Conservation (phyloP, 2,113 vertebrate species). For the Lasiurus cinereus region DNA sequence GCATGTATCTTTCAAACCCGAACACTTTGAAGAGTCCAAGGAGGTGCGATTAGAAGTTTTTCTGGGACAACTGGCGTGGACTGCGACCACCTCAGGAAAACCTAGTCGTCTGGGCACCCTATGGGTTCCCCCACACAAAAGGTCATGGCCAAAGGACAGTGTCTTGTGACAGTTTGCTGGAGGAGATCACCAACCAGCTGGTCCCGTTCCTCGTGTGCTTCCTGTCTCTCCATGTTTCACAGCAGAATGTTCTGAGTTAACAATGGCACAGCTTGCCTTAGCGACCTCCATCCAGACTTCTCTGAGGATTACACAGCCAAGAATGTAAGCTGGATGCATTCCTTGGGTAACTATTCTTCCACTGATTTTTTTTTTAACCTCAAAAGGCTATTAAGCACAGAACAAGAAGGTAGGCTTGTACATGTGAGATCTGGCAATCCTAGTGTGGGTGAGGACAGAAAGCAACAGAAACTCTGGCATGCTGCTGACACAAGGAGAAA, state of each 20-base stretch:
- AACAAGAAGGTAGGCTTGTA: background rate
- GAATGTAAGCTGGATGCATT: background rate
- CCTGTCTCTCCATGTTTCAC: background rate
- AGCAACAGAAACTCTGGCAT: background rate
- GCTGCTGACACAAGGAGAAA: background rate
- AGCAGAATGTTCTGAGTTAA: background rate
- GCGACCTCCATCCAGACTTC: background rate
- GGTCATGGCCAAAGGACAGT: background rate
- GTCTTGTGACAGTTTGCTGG: background rate
- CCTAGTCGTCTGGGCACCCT: background rate
- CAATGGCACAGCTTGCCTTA: background rate
- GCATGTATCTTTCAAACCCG: background rate
- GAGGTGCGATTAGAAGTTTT: background rate
- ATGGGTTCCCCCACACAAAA: background rate
- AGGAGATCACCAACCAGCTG: background rate
- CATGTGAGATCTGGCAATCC: background rate
- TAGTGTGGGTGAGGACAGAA: background rate
- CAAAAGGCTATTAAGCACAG: background rate
- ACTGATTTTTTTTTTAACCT: background rate
- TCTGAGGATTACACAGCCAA: background rate
- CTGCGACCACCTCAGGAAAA: background rate
- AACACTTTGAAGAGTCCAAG: constrained; percentile 12
- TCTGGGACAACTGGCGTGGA: background rate
- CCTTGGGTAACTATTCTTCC: background rate
- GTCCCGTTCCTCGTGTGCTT: background rate